phyloP scores from a whole-genome alignment of 2,797 vertebrate genomes.

The Scyliorhinus canicula region DNA sequence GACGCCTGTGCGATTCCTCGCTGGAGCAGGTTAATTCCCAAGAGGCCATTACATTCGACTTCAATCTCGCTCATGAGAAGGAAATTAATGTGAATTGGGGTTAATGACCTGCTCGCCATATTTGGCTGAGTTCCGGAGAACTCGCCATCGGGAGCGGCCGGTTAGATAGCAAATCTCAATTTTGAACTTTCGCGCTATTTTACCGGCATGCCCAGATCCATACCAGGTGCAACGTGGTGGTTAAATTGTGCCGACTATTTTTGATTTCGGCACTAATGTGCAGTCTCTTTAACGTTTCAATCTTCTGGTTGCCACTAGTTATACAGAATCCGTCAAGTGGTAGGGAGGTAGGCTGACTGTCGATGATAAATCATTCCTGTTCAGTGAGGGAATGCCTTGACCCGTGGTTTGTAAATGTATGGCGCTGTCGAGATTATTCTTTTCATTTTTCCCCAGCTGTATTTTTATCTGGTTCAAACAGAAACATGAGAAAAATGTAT shows the following conservation, averaged over 20 bases:
- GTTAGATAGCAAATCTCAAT: too few relatives aligned
- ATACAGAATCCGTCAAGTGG: neutral
- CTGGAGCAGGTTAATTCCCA: too few relatives aligned
- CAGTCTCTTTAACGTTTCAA: neutral
- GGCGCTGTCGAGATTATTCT: neutral
- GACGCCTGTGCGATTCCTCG: too few relatives aligned
- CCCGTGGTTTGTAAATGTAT: neutral
- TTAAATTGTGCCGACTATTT: neutral
- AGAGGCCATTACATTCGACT: too few relatives aligned
- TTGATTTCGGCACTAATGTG: neutral
- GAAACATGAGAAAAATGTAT: constrained; percentile 21
- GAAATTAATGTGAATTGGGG: too few relatives aligned
- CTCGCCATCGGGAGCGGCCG: too few relatives aligned
- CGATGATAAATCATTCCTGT: neutral
- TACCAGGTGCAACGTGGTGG: too few relatives aligned
- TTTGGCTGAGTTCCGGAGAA: too few relatives aligned
- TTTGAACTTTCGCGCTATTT: too few relatives aligned
- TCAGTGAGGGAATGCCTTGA: neutral
- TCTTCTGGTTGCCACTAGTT: neutral
- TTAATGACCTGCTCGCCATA: too few relatives aligned
- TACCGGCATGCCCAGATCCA: too few relatives aligned
- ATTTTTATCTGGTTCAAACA: constrained; percentile 22
- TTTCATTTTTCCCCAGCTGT: neutral
- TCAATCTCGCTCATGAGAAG: too few relatives aligned
- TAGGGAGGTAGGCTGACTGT: neutral